phyloP scores from a whole-genome alignment of 1,140 invertebrate genomes.

The Ephestia elutella region DNA sequence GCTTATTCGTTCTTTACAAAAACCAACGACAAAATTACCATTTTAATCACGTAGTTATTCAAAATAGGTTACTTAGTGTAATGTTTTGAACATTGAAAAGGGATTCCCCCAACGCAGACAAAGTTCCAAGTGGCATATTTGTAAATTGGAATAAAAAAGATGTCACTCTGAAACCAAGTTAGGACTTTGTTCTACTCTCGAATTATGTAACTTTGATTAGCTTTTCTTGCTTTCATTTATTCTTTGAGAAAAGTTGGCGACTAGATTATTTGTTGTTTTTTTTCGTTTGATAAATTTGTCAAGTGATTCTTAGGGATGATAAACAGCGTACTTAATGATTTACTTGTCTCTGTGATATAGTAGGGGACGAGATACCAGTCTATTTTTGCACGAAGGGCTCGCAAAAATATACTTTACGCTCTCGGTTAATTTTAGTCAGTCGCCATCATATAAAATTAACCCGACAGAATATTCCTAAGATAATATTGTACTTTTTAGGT shows the following conservation, averaged over 20 bases:
- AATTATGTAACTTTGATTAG: neutral
- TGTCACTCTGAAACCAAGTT: neutral
- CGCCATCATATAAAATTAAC: no score
- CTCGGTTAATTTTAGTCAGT: no score
- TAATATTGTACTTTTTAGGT: no score
- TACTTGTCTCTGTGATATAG: no score
- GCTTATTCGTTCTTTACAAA: no score
- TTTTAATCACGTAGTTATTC: neutral
- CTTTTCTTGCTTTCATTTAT: neutral
- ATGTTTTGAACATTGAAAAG: neutral
- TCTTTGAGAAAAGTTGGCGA: neutral
- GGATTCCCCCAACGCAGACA: neutral
- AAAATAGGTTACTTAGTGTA: neutral
- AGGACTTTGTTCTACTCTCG: neutral
- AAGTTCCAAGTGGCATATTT: neutral
- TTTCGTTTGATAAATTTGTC: neutral
- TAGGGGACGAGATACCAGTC: no score
- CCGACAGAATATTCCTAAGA: no score
- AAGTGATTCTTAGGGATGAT: no score
- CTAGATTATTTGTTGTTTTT: neutral
- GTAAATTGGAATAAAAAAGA: constrained; percentile 2
- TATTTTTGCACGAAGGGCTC: no score
- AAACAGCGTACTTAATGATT: no score
- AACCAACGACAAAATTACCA: neutral
- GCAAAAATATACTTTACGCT: no score